These are phyloP conservation scores for Volucella inflata DNA, from an alignment of 2,888 invertebrate species.

Conservation along the genomic window DNA sequence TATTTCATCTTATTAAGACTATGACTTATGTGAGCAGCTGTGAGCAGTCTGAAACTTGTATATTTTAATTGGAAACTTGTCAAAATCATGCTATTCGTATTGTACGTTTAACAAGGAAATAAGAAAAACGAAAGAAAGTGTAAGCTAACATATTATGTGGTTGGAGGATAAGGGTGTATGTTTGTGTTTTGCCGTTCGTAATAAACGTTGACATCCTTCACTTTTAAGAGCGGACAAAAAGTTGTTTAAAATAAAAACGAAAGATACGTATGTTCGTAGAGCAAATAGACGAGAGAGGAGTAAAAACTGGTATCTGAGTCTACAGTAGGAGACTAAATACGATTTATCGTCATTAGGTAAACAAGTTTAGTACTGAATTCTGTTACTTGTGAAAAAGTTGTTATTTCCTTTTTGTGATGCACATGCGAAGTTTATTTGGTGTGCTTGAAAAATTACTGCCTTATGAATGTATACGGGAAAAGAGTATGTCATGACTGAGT, in stretches of 20 bases:
- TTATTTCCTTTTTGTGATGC: background rate
- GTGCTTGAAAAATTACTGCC: background rate
- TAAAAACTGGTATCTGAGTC: background rate
- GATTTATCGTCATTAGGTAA: constrained; percentile 28
- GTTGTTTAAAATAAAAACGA: background rate
- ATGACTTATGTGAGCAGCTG: constrained; percentile 60
- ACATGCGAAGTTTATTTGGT: constrained; percentile 1
- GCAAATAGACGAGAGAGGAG: background rate
- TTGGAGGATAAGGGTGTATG: constrained; percentile 4
- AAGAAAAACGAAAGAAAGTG: constrained; percentile 48
- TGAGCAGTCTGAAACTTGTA: constrained; percentile 51
- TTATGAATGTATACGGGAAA: background rate
- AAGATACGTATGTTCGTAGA: background rate
- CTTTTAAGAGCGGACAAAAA: constrained; percentile 10
- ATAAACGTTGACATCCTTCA: constrained; percentile 37
- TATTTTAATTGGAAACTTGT: constrained; percentile 64
- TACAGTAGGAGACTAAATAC: no score
- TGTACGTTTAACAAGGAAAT: constrained; percentile 64
- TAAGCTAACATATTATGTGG: constrained; percentile 22
- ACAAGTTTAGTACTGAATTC: constrained; percentile 20
- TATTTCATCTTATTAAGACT: constrained; percentile 61
- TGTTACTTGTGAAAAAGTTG: background rate
- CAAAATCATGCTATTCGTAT: constrained; percentile 52
- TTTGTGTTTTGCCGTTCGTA: constrained; percentile 19
- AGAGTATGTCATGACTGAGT: background rate